These are phyloP conservation scores for Xylocampa areola DNA, from an alignment of 2,888 invertebrate genomes.

Conservation along the genomic window DNA sequence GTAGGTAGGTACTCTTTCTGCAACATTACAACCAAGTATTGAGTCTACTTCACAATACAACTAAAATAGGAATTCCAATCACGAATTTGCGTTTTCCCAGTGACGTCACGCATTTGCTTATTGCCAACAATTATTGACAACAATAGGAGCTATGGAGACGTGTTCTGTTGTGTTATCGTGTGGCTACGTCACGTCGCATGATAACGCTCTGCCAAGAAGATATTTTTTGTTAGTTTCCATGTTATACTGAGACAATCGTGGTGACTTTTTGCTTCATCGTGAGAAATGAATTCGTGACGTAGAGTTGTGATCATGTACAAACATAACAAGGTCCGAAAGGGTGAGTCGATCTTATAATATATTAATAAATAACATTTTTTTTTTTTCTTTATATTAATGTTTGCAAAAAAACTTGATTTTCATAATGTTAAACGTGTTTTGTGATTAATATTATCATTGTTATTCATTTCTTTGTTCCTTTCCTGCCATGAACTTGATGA, in stretches of 20 bases:
- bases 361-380: not conserved
- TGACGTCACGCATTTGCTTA: constrained; percentile 17
- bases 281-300: constrained; percentile 67
- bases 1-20: too few species aligned
- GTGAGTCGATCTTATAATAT: constrained; percentile 61
- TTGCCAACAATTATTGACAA: constrained; percentile 43
- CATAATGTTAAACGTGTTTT: too few species aligned
- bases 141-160: constrained; percentile 29
- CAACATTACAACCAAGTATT: too few species aligned
- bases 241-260: constrained; percentile 64
- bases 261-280: constrained; percentile 59
- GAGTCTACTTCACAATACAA: not conserved
- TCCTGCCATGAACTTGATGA: too few species aligned
- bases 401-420: too few species aligned
- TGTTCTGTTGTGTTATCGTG: constrained; percentile 52
- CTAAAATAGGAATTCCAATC: constrained; percentile 20
- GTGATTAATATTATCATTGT: too few species aligned
- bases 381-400: not conserved
- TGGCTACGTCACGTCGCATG: constrained; percentile 60
- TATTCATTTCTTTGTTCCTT: too few species aligned
- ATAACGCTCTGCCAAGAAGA: constrained; percentile 49
- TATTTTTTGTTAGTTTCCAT: constrained; percentile 70
- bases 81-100: not conserved
- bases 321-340: constrained; percentile 65
- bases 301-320: constrained; percentile 66